Conservation (phyloP, 2,888 invertebrate species). For the Dromius quadrimaculatus region DNA sequence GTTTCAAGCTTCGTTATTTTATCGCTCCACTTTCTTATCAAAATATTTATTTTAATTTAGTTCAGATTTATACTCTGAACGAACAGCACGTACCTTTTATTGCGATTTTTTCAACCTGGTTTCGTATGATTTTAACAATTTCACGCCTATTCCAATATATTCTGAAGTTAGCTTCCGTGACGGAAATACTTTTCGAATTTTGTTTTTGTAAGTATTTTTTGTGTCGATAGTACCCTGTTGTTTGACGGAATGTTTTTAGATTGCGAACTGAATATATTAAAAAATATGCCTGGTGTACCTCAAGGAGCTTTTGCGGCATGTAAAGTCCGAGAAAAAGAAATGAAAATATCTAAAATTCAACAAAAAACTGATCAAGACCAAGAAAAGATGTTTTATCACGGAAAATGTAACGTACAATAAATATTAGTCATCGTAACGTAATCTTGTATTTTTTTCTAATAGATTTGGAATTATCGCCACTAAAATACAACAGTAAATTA, state of each 20-base stretch:
- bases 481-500: slow-evolving; percentile 86
- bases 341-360: slow-evolving; percentile 70
- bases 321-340: slow-evolving; percentile 75
- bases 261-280: slow-evolving; percentile 61
- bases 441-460: slow-evolving; percentile 13
- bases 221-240: not conserved
- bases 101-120: slow-evolving; percentile 3
- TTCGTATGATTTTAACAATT: slow-evolving; percentile 38
- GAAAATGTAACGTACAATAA: slow-evolving; percentile 60
- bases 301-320: slow-evolving; percentile 81
- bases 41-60: slow-evolving; percentile 15
- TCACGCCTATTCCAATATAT: slow-evolving; percentile 12
- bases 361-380: slow-evolving; percentile 59
- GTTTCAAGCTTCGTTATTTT: not conserved
- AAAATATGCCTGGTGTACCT: slow-evolving; percentile 79
- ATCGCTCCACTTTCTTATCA: slow-evolving; percentile 46
- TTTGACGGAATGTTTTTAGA: no score
- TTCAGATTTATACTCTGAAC: slow-evolving; percentile 47
- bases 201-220: slow-evolving; percentile 33
- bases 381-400: slow-evolving; percentile 59
- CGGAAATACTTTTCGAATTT: slow-evolving; percentile 44
- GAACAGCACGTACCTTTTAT: slow-evolving; percentile 15
- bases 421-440: not conserved
- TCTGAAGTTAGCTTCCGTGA: slow-evolving; percentile 9
- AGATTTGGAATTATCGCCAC: slow-evolving; percentile 76